These are phyloP conservation scores for Conchocele bisecta DNA, from an alignment of 2,888 invertebrate species.

Conservation along the genomic window DNA sequence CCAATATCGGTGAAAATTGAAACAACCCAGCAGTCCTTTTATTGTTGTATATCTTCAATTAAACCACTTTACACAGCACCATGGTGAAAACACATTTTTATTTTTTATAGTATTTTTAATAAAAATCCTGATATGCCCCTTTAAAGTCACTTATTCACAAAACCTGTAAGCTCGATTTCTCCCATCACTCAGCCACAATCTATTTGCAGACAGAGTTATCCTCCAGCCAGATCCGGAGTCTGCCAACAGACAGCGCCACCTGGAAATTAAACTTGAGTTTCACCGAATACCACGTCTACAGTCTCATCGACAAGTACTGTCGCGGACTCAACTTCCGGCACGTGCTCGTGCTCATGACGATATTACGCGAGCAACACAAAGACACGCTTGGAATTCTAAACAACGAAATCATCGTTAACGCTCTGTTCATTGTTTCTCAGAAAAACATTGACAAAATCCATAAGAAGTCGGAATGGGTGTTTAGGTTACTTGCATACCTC, in stretches of 20 bases:
- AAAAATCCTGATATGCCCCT: no score
- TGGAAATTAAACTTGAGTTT: conserved; percentile 57
- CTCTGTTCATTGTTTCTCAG: conserved; percentile 55
- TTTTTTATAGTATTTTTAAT: no score
- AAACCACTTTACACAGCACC: no score
- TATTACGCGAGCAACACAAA: conserved; percentile 47
- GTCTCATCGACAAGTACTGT: conserved; percentile 54
- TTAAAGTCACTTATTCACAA: no score
- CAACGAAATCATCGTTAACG: conserved; percentile 58
- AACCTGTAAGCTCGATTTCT: no score
- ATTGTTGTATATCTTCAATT: no score
- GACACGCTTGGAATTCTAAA: conserved; percentile 44
- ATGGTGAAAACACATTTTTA: no score
- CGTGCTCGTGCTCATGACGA: conserved; percentile 56
- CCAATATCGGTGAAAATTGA: no score
- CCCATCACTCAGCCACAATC: neutral
- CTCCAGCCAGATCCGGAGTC: conserved; percentile 13
- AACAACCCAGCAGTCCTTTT: no score
- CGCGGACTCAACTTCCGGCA: conserved; percentile 54
- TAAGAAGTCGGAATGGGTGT: conserved; percentile 51
- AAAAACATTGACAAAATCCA: conserved; percentile 54
- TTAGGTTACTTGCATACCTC: conserved; percentile 45
- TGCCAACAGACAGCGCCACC: conserved; percentile 36
- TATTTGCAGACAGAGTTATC: conserved; percentile 27
- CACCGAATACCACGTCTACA: conserved; percentile 55